Base-by-base conservation (phyloP, 2,797 vertebrate genomes). In the Brachymystax lenok region DNA sequence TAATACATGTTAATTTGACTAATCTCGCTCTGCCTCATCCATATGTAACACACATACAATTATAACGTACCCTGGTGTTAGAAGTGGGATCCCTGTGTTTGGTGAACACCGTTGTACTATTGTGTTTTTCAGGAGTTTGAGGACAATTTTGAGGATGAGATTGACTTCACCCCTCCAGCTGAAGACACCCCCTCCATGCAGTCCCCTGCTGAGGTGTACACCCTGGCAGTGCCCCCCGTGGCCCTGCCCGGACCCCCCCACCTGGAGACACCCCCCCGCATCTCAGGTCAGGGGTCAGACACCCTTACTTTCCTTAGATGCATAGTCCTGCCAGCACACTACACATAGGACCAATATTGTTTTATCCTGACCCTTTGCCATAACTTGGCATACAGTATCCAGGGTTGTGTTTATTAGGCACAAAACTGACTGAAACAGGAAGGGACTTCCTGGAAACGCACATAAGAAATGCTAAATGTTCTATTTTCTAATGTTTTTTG, bases 101-200 rank as follows among this genome's bases (percentile, higher is more conserved):
- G 64, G 10, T 24, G 3, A 63, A 24, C 28, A 67, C 14, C 5
- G 2, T 21, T 66, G 13, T 30, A 24, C 27, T 27, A 19, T 56
- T 33, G 16, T 67, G 10, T 63, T 33, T 33, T 27, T 17, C 82
- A 99, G 98, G 98, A 99, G 85, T 99, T 99, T 90, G 97, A 99
- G 90, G 98, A 99, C 93, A 96, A 98, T 89, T 98, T 99, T 91
- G 97, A 98, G 17, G 97, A 99, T 92, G 97, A 99, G 86, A 95
- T 98, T 76, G 98, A 99, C 90, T 99, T 99, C 90, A 98, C 97
- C 19, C 98, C 98, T 17, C 98, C 98, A 30, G 97, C 97, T 75
- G 98, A 99, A 95, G 97, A 99, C 88, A 99, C 98, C 0, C 98
- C 98, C 0, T 98, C 98, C 75, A 93, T 97, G 87, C 97, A 98